A percentile compares a stretch with the other conserved stretches of the same genome.
These are phyloP conservation scores for Oegoconia quadripuncta DNA, from an alignment of 2,888 invertebrate species.

Conservation along the genomic window DNA sequence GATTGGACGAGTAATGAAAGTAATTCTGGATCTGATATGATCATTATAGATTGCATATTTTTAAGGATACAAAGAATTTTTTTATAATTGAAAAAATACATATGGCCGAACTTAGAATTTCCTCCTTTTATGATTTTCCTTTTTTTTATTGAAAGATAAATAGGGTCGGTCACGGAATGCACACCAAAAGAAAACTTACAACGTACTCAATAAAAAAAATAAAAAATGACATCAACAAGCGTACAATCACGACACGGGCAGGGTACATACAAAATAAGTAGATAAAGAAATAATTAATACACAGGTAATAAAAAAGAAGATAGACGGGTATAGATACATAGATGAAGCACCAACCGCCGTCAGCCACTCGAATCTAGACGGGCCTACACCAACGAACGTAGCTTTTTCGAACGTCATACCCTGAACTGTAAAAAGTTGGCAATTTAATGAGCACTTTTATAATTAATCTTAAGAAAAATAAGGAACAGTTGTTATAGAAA, in stretches of 20 bases:
- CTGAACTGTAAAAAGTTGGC: constrained; percentile 23
- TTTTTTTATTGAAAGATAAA: too few relatives aligned
- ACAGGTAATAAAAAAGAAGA: constrained; percentile 53
- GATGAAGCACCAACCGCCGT: constrained; percentile 77
- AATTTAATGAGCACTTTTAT: constrained; percentile 15
- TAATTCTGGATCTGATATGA: too few relatives aligned
- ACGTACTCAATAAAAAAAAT: constrained; percentile 11
- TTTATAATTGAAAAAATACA: too few relatives aligned
- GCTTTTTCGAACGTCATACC: constrained; percentile 19
- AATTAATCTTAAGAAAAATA: not conserved
- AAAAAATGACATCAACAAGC: constrained; percentile 27
- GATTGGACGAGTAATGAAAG: too few relatives aligned
- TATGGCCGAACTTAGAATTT: too few relatives aligned
- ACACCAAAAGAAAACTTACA: constrained; percentile 4
- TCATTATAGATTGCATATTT: too few relatives aligned
- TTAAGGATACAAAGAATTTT: too few relatives aligned
- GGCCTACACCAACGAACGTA: constrained; percentile 62
- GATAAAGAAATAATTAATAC: constrained; percentile 56
- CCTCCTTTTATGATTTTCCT: not conserved
- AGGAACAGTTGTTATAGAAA: constrained; percentile 21
- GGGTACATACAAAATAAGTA: constrained; percentile 49
- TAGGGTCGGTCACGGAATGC: too few relatives aligned
- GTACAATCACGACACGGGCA: constrained; percentile 67
- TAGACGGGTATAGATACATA: constrained; percentile 55
- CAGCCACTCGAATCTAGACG: constrained; percentile 52